Evolutionary conservation across 2,888 invertebrate genomes (phyloP), one percentile per base, ranked within the genome.

Genomic region (Galerucella nymphaeae): DNA sequence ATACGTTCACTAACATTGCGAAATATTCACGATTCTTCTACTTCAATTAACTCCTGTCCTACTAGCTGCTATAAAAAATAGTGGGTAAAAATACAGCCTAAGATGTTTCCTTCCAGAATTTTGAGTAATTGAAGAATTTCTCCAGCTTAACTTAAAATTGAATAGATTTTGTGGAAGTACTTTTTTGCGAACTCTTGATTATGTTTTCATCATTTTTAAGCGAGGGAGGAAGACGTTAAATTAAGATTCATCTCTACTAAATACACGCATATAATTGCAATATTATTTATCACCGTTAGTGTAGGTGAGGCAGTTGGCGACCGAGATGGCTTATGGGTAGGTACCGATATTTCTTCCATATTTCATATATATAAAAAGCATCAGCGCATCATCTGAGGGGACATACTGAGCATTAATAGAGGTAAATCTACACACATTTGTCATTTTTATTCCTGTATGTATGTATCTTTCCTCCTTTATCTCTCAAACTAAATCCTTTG

Each of bases 221-320:
- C 18, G 18, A 62, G 42, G 8, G 6, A 42, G 18, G 42, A 42
- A 62, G 23, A 42, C 11, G 2, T 38, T 16, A 42, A 38, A 62
- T 45, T 13, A 62, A 62, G 42, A 62, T 41, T 62, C 13, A 13
- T 6, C 42, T 42, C 16, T 41, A 42, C 61, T 62, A 62, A 62
- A 18, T 41, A 62, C 61, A 62, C 42, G 76, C 78, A 76, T 78
- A 81, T 81, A 82, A 80, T 81, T 81, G 80, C 81, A 77, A 80
- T 81, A 82, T 82, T 83, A 84, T 84, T 83, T 83, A 83, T 83
- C 81, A 82, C 82, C 80, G 81, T 81, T 81, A 83, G 82, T 80
- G 83, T 83, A 83, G 83, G 82, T 80, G 83, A 82, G 81, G 81
- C 61, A 61, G 53, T 41, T 42, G 66, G 50, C 80, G 79, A 77